These are phyloP conservation scores for Astropecten irregularis DNA, from an alignment of 53 echinoderm and acorn worm species.

Conservation along the genomic window DNA sequence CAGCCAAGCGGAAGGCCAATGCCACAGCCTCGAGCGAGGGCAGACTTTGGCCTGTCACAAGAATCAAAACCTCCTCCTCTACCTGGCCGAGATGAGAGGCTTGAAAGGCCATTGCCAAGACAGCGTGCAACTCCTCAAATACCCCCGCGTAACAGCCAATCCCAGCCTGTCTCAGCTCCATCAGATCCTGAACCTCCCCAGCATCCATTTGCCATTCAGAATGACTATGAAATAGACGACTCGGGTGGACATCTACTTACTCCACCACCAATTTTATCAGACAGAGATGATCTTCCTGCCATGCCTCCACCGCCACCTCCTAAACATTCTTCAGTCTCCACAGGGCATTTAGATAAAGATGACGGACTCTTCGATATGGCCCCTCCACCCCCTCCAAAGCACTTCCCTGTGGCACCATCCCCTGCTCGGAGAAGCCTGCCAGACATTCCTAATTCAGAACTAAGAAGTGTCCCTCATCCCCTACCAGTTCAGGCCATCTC, in stretches of 20 bases:
- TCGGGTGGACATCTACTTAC: not conserved
- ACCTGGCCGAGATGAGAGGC: conserved; percentile 32
- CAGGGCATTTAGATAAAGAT: no score
- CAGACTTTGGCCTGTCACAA: conserved; percentile 11
- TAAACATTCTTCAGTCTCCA: not conserved
- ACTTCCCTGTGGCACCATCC: no score
- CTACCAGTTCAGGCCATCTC: not conserved
- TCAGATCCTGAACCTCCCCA: not conserved
- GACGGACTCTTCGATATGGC: no score
- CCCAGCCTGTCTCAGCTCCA: not conserved
- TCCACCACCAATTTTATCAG: not conserved
- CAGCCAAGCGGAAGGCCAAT: not conserved
- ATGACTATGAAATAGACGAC: conserved; percentile 14
- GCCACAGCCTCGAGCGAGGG: conserved; percentile 30
- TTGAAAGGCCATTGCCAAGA: conserved; percentile 23
- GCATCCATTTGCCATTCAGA: not conserved
- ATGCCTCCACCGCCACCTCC: conserved; percentile 50
- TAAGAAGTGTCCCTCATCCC: not conserved
- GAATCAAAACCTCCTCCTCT: conserved; percentile 28
- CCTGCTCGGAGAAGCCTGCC: not conserved
- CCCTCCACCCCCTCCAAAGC: no score
- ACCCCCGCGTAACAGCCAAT: not conserved
- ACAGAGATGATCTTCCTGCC: not conserved
- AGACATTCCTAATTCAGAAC: not conserved
- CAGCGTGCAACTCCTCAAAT: conserved; percentile 19